A percentile compares a stretch with the other conserved stretches of the same genome.
These are phyloP conservation scores for Karalla daura DNA, from an alignment of 2,797 vertebrate genomes.

Conservation along the genomic window DNA sequence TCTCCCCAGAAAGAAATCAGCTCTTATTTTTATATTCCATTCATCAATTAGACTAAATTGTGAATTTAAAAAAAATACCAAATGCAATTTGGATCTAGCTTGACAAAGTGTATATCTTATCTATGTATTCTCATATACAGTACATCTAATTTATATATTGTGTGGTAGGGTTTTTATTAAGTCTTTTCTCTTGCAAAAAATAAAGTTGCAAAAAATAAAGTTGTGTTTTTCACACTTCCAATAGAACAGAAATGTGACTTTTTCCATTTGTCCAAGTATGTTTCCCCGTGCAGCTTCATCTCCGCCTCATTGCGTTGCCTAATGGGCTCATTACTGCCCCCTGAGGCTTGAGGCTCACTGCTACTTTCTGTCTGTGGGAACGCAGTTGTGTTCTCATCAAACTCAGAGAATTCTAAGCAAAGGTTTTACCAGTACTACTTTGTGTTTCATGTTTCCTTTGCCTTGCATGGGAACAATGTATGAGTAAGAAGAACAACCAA, in stretches of 20 bases:
- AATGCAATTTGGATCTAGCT: conserved; percentile 1
- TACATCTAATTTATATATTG: too few species aligned
- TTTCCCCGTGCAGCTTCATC: not conserved
- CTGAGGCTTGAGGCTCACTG: not conserved
- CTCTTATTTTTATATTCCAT: not conserved
- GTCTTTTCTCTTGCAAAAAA: not conserved
- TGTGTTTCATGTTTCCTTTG: too few species aligned
- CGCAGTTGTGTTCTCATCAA: too few species aligned
- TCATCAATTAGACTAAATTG: not conserved
- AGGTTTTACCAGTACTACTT: too few species aligned
- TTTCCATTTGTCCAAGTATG: not conserved
- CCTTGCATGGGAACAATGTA: too few species aligned
- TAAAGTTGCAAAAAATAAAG: not conserved
- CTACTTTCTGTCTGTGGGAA: not conserved
- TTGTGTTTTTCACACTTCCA: too few species aligned
- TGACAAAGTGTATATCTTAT: too few species aligned
- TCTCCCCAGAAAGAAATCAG: not conserved
- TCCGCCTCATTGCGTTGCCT: not conserved
- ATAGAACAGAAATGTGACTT: not conserved
- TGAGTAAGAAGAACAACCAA: too few species aligned
- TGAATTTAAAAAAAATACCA: conserved; percentile 7
- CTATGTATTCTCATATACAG: too few species aligned
- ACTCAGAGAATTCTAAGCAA: too few species aligned
- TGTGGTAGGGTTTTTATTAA: too few species aligned
- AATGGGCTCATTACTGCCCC: not conserved